Conservation (phyloP, 2,113 vertebrate genomes). For the Brachypteracias leptosomus region DNA sequence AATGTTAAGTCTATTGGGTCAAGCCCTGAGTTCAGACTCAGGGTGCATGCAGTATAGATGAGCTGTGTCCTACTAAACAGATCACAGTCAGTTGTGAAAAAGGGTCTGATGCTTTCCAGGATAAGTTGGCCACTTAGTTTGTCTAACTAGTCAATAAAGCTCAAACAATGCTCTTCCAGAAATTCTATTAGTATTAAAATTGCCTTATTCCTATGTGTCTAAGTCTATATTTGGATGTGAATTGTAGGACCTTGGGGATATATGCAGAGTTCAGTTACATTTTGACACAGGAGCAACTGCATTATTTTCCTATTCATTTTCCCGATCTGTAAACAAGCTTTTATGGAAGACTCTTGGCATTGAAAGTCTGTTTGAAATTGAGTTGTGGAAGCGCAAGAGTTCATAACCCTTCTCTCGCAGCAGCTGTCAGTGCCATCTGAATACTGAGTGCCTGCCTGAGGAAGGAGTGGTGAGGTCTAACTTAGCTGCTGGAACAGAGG, state of each 20-base stretch:
- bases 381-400: constrained; percentile 42
- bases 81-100: not conserved
- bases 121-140: constrained; percentile 16
- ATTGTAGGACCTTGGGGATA: constrained; percentile 1
- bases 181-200: not conserved
- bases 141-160: not conserved
- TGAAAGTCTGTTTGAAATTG: not conserved
- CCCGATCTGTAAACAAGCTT: constrained; percentile 41
- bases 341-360: constrained; percentile 24
- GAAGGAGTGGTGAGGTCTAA: not conserved
- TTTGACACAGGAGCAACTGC: constrained; percentile 11
- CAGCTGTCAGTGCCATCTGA: not conserved
- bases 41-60: not conserved
- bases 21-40: not conserved
- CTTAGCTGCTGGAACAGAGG: not conserved
- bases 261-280: not conserved
- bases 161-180: not conserved
- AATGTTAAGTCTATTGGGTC: not conserved
- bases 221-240: not conserved
- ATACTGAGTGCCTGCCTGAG: not conserved
- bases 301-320: constrained; percentile 32
- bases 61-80: not conserved
- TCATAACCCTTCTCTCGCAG: constrained; percentile 41
- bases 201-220: not conserved
- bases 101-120: constrained; percentile 18